phyloP scores from a whole-genome alignment of 2,797 vertebrate genomes.

The Pseudomugil tenellus region DNA sequence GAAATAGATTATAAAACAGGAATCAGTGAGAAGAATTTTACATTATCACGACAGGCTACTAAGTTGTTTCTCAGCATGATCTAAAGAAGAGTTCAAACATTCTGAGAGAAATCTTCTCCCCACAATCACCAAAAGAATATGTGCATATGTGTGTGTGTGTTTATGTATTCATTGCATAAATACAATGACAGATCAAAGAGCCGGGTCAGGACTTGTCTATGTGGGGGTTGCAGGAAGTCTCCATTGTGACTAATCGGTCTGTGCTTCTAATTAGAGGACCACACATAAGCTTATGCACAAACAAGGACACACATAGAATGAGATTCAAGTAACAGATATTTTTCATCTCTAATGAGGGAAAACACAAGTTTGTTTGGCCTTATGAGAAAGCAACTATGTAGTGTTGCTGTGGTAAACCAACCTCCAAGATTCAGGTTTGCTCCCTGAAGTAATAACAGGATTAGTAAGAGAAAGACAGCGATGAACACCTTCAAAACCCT shows the following conservation, averaged over 20 bases:
- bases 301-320: constrained; percentile 7
- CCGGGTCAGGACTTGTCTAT: constrained; percentile 51
- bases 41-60: not conserved
- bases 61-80: not conserved
- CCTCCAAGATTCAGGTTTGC: constrained; percentile 25
- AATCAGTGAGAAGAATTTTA: not conserved
- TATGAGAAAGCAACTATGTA: not conserved
- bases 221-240: constrained; percentile 67
- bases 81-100: not conserved
- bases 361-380: constrained; percentile 5
- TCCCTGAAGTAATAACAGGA: constrained; percentile 44
- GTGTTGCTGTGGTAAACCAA: not conserved
- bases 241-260: constrained; percentile 59
- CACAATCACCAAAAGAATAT: constrained; percentile 17
- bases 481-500: constrained; percentile 30
- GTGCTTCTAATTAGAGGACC: constrained; percentile 56
- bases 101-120: not conserved
- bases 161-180: constrained; percentile 24
- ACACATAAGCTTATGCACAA: constrained; percentile 1
- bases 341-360: constrained; percentile 3
- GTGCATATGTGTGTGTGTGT: not conserved
- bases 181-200: constrained; percentile 61
- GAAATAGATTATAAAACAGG: not conserved
- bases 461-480: constrained; percentile 43
- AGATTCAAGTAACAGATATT: constrained; percentile 9